These are phyloP conservation scores for Malurus elegans DNA, from an alignment of 2,113 vertebrate genomes.

Conservation along the genomic window DNA sequence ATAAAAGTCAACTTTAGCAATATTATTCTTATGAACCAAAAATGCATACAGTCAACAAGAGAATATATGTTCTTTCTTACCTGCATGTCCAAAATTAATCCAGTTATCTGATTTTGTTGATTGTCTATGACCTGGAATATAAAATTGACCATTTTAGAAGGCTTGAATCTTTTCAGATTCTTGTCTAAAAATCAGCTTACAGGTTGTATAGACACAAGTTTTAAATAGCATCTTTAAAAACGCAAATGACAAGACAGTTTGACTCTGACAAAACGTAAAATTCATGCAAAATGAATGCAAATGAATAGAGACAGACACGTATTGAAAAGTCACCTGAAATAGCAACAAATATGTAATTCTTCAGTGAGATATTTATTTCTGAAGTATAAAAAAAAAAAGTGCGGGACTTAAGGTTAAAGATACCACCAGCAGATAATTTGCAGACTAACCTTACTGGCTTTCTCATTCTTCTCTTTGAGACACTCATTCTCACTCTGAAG, in stretches of 20 bases:
- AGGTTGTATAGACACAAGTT: not conserved
- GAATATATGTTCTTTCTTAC: conserved; percentile 58
- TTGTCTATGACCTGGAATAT: conserved; percentile 83
- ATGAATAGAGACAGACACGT: not conserved
- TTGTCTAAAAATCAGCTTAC: not conserved
- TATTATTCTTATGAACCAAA: not conserved
- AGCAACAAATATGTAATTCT: not conserved
- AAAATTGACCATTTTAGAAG: conserved; percentile 1
- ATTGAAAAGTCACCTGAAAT: not conserved
- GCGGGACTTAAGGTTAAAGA: not conserved
- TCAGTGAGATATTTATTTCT: not conserved
- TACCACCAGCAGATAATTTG: not conserved
- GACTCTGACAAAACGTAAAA: not conserved
- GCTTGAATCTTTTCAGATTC: not conserved
- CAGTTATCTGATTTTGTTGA: conserved; percentile 87
- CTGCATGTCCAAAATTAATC: conserved; percentile 80
- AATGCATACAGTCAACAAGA: not conserved
- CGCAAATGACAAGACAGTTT: not conserved
- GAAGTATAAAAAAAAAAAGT: not conserved
- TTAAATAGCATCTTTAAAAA: not conserved
- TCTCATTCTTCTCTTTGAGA: conserved; percentile 82
- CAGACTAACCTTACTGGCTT: conserved; percentile 81
- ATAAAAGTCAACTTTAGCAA: not conserved
- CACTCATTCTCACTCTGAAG: conserved; percentile 86
- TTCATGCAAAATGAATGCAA: not conserved